Percentiles rank a stretch among this genome's conserved stretches.
These are phyloP conservation scores for Cryptocheilus praepositus DNA, from an alignment of 2,888 invertebrate species.

Conservation along the genomic window DNA sequence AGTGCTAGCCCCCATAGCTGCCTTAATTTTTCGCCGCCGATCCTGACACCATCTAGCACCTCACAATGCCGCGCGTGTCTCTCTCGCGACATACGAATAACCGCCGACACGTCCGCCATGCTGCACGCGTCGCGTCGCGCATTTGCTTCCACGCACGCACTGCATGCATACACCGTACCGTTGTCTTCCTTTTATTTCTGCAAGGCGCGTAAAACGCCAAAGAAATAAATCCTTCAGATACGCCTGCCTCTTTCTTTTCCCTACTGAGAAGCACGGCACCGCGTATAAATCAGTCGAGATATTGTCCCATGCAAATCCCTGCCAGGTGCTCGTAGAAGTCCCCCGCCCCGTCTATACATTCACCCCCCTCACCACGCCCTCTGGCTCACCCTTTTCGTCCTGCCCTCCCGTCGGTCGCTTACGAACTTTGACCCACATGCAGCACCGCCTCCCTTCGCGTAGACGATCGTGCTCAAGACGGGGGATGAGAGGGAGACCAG, in stretches of 20 bases:
- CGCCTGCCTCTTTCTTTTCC: constrained; percentile 40
- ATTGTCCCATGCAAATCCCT: constrained; percentile 69
- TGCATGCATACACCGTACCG: background rate
- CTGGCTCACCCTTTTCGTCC: constrained; percentile 13
- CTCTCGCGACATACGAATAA: no score
- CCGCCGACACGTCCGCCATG: no score
- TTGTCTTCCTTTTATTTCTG: constrained; percentile 19
- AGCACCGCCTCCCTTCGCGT: constrained; percentile 1
- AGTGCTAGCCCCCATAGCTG: no score
- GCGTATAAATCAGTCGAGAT: constrained; percentile 67
- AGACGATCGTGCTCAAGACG: background rate
- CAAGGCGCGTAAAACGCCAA: constrained; percentile 43
- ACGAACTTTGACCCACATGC: constrained; percentile 7
- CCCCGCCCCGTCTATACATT: constrained; percentile 11
- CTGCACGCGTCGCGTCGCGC: no score
- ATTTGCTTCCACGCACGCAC: background rate
- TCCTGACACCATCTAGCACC: no score
- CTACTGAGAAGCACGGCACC: constrained; percentile 35
- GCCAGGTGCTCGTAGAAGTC: constrained; percentile 47
- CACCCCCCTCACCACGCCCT: constrained; percentile 19
- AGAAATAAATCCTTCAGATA: constrained; percentile 63
- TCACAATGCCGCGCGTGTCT: no score
- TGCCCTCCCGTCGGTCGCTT: background rate
- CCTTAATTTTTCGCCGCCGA: no score
- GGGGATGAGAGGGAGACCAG: background rate